A percentile compares a stretch with the other conserved stretches of the same genome.
phyloP scores from a whole-genome alignment of 2,888 invertebrate species.

The Limnephilus marmoratus region DNA sequence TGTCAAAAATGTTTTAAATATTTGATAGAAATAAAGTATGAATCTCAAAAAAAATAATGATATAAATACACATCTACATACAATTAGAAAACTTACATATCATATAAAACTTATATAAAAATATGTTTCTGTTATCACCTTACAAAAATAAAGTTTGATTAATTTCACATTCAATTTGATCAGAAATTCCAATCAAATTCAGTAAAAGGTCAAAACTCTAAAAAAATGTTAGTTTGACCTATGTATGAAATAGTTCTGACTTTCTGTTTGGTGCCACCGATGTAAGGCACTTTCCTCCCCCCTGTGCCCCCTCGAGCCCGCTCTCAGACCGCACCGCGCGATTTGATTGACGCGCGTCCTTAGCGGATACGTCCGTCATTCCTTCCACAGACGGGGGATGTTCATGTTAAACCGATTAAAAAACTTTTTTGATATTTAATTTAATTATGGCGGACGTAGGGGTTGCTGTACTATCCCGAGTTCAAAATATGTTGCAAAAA shows the following conservation, averaged over 20 bases:
- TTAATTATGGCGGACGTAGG: background rate
- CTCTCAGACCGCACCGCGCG: conserved; percentile 67
- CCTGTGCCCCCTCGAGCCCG: background rate
- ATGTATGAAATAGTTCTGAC: background rate
- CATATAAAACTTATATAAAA: no score
- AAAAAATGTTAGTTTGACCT: background rate
- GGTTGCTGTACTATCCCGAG: background rate
- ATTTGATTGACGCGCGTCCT: conserved; percentile 76
- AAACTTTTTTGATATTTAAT: background rate
- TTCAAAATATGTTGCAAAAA: background rate
- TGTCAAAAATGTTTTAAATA: background rate
- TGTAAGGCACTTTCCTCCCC: background rate
- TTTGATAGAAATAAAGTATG: no score
- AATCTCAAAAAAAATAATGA: no score
- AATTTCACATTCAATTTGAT: background rate
- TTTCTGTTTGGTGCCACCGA: background rate
- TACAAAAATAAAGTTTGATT: background rate
- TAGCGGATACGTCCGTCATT: conserved; percentile 64
- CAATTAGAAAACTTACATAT: no score
- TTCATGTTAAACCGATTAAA: conserved; percentile 15
- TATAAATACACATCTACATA: no score
- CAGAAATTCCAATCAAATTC: background rate
- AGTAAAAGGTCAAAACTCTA: background rate
- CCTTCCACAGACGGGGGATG: conserved; percentile 39
- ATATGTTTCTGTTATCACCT: no score